These are phyloP conservation scores for Parasteatoda lunata DNA, from an alignment of 2,888 invertebrate species.

Conservation along the genomic window DNA sequence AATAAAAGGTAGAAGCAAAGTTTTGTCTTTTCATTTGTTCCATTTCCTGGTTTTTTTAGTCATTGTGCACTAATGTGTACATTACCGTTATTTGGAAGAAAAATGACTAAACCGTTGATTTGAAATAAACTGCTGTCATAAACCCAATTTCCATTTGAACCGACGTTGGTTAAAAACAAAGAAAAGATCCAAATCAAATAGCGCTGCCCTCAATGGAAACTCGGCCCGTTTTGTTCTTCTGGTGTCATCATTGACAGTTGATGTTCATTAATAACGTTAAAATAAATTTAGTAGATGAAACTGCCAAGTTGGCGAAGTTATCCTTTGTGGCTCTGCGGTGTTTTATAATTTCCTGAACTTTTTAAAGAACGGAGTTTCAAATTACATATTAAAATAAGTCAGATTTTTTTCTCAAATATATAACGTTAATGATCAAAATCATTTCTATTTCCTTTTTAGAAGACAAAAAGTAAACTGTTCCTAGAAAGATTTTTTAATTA, in stretches of 20 bases:
- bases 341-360: neutral
- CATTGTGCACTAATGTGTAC: too few species aligned
- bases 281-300: constrained; percentile 27
- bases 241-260: constrained; percentile 29
- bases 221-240: constrained; percentile 11
- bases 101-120: too few species aligned
- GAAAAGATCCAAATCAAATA: neutral
- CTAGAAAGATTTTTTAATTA: too few species aligned
- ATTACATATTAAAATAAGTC: too few species aligned
- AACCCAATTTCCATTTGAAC: constrained; percentile 15
- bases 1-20: too few species aligned
- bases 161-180: neutral
- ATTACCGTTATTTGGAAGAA: too few species aligned
- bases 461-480: too few species aligned
- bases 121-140: neutral
- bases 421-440: neutral
- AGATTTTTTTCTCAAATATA: too few species aligned
- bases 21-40: too few species aligned
- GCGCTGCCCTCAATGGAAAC: neutral
- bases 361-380: too few species aligned
- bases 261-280: constrained; percentile 36
- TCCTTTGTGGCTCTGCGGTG: neutral
- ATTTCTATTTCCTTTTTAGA: neutral
- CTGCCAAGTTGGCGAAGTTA: constrained; percentile 16
- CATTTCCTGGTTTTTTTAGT: too few species aligned